Conservation (phyloP, 2,797 vertebrate species). For the Bryconaethiops microstoma region DNA sequence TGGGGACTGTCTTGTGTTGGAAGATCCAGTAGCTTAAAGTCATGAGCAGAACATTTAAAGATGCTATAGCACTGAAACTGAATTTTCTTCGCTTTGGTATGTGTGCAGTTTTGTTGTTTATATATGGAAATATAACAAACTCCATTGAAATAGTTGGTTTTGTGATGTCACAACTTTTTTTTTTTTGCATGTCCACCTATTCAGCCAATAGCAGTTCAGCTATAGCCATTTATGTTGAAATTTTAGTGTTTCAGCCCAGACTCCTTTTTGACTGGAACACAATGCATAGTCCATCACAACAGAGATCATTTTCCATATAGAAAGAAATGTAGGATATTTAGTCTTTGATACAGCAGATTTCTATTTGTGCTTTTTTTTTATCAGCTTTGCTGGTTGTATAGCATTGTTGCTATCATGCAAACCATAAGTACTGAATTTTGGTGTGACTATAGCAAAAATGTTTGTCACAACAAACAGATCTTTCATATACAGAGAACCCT, state of each 20-base stretch:
- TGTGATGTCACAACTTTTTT: no score
- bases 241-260: no score
- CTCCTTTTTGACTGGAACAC: no score
- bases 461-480: neutral
- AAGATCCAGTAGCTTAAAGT: neutral
- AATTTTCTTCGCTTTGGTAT: no score
- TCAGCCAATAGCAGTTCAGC: no score
- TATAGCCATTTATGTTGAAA: no score
- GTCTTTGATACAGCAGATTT: neutral
- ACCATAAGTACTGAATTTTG: neutral
- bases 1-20: conserved; percentile 9
- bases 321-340: neutral
- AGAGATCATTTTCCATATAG: neutral
- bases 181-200: no score
- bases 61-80: neutral
- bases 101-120: no score
- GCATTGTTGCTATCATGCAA: neutral
- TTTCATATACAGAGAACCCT: neutral
- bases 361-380: neutral
- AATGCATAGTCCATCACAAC: neutral
- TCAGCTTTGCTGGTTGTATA: neutral
- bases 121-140: no score
- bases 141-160: no score
- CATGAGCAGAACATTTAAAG: neutral
- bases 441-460: neutral